Evolutionary conservation across 1,140 invertebrate species (phyloP), one percentile per base, ranked within the genome.

Genomic region (Elymnias hypermnestra): DNA sequence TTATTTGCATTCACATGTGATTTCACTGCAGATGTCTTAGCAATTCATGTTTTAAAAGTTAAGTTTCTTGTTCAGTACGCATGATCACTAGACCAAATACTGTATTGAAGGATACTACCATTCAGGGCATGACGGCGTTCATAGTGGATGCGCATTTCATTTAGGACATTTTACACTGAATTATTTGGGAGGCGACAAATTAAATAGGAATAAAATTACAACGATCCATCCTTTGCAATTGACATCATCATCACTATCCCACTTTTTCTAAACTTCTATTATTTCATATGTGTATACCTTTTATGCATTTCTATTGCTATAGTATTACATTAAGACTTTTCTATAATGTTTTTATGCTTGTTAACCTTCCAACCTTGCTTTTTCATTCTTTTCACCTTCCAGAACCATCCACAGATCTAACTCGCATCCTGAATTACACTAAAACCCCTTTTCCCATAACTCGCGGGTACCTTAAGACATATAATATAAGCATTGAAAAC

Each of bases 1-100:
- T 69, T 74, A 70, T 75, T 81, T 79, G 74, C 75, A 81, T 84
- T 84, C 81, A 84, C 81, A 84, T 84, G 81, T 84, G 81, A 84
- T 84, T 84, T 84, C 81, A 84, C 81, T 79, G 81, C 81, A 79
- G 63, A 72, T 69, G 57, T 75, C 52, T 72, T 69, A 72, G 66
- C 69, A 73, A 73, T 78, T 82, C 75, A 78, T 82, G 70, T 79
- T 78, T 69, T 57, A 60, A 17, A 66, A 29, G 47, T 44, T 15
- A 23, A 21, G 6, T 41, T 40, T 54, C 36, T 55, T 52, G 56
- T 57, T 53, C 46, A 41, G 52, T 42, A 44, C 72, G 75, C 78
- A 83, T 79, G 69, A 63, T 63, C 62, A 65, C 58, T 67, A 60
- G 65, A 53, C 57, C 36, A 22, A n/a, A 50, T 10, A n/a, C 29